Evolutionary conservation across 1,140 invertebrate species (phyloP), one percentile per base, ranked within the genome.

Genomic region (Asbolus verrucosus): DNA sequence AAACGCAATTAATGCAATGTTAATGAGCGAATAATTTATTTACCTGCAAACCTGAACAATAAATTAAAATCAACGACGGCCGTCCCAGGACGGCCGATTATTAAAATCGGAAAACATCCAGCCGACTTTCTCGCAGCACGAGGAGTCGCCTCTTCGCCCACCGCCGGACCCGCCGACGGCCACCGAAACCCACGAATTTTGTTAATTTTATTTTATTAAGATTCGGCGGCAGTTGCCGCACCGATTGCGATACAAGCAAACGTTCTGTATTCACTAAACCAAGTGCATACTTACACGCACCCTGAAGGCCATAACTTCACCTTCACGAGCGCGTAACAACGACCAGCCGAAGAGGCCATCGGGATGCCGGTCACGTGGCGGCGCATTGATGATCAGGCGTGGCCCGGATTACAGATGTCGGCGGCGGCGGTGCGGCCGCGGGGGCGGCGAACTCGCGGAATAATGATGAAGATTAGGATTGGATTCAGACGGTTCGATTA

Each of bases 321-420:
- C 18, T 50, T 50, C 43, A 36, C 11, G n/a, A 36, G 33, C 33
- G 33, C 33, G 11, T 36, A 36, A 36, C 33, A 50, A 50, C 46
- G 27, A 54, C 27, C 19, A 54, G 11, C 1, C 46, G 16, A 54
- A 30, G 46, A 24, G 19, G n/a, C 9, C 19, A 54, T 54, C 61
- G 15, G 24, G 63, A 66, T 66, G 46, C 63, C 6, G 9, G 27
- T 66, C 63, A 66, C 63, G 63, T 66, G 63, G 41, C 9, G 38
- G 27, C 39, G 63, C 63, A 66, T 27, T 66, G 63, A 66, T 66
- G 63, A 66, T 66, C 63, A 66, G 39, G 63, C 63, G 39, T 66
- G 63, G 63, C 63, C 39, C n/a, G 63, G 63, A 66, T 66, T 66
- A 66, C 63, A 66, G 63, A 66, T 66, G 63, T 66, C 15, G 63